Base-by-base conservation (phyloP, 2,888 invertebrate species). In the Lordiphosa andalusiaca region DNA sequence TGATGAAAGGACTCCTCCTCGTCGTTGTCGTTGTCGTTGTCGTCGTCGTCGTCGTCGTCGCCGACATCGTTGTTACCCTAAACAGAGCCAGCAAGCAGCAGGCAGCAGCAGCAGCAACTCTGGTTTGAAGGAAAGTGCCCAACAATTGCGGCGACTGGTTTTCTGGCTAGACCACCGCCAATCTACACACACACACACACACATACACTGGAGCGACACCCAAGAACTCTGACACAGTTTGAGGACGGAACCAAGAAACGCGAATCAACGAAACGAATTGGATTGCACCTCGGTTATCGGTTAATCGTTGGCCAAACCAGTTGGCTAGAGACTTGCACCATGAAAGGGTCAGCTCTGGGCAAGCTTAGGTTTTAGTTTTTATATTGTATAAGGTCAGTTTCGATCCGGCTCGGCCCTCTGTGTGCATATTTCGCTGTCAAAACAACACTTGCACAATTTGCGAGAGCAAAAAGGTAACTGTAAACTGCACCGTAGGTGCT, bases 151-250 rank as follows among this genome's bases (percentile, higher is more conserved):
- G 13, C 38, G 9, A 39, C 56, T 58, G 57, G 57, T 58, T 58
- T 44, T 47, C 47, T 47, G 30, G 30, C 30, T 30, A 30, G 30
- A 30, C 30, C 30, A 30, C 25, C 25, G 25, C 25, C 25, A 6
- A 25, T 25, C 25, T 6, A 25, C 6, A 30, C 30, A 30, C 25
- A 25, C 7, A 25, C 30, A 30, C 30, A 9, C 30, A 9, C 1
- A 9, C 30, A 30, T 9, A 30, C 30, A 30, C 30, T 30, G 30
- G 30, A 30, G 9, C 30, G 9, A 30, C 30, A 30, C 30, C 23
- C 36, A 36, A 51, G 33, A 54, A 63, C 55, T 63, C 64, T 63
- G 62, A 63, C 62, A 63, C 62, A 63, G 62, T 63, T 63, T 46
- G 55, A 30, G 30, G 41, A 52, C 35, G 37, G 25, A 48, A 48